Base-by-base conservation (phyloP, 2,888 invertebrate genomes). In the Scaeva pyrastri region DNA sequence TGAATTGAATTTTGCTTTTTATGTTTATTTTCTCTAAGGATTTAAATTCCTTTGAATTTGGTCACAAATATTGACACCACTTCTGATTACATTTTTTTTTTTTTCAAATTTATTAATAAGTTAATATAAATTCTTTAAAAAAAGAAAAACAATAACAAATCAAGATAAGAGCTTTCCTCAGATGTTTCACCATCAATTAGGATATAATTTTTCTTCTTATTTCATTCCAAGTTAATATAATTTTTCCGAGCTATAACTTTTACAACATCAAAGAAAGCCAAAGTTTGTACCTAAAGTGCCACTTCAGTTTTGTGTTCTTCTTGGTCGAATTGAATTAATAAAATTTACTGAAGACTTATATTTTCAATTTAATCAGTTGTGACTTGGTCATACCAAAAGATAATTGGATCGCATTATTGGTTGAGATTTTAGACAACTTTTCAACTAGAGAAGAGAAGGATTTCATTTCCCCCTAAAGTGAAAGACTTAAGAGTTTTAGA, bases 301-400 rank as follows among this genome's bases (percentile, higher is more conserved):
- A 19, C 56, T 36, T 19, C 11, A 36, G 16, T 58, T 58, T 36
- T 8, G 31, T 1, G n/a, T n/a, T n/a, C n/a, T n/a, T 19, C 7
- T 19, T 58, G 56, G 56, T 36, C 19, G 19, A 36, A 36, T 6
- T 7, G 19, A 11, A 58, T 16, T 6, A 58, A 58, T 36, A 31
- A 31, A 31, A 31, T 31, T 31, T 31, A 31, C n/a, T n/a, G n/a
- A n/a, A n/a, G n/a, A n/a, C n/a, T 56, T 31, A 56, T 56, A 36
- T 58, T 58, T 58, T 19, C 11, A 58, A 58, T 58, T 58, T 36
- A 58, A 58, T 36, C 56, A 36, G 5, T 12, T 36, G 12, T 11
- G 19, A 36, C 11, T 31, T 19, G 16, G 16, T 58, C 6, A 36
- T 36, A 58, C 2, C 36, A 36, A 16, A 52, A 36, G 14, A 19